Evolutionary conservation across 2,888 invertebrate species (phyloP).

Genomic region (Baronia brevicornis): DNA sequence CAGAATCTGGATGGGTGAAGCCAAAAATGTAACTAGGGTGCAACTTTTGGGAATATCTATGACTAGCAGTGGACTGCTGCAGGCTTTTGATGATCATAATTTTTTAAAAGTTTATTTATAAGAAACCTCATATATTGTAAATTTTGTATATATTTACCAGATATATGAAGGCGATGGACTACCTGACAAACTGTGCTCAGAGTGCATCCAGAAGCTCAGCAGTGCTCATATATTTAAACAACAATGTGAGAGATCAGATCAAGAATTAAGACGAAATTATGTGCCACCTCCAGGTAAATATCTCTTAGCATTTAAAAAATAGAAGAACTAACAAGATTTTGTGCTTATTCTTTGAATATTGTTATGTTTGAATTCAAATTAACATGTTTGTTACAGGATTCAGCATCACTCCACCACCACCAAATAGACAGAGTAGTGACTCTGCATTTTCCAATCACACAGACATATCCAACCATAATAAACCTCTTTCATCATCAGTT

Average conservation of each 20-base stretch:
- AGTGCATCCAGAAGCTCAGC: slow-evolving; percentile 68
- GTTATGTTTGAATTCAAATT: not conserved
- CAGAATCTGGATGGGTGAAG: too few relatives aligned
- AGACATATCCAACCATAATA: slow-evolving; percentile 47
- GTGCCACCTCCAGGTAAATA: slow-evolving; percentile 57
- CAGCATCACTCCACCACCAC: slow-evolving; percentile 46
- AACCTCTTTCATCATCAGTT: slow-evolving; percentile 34
- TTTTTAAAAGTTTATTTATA: too few relatives aligned
- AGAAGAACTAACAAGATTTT: too few relatives aligned
- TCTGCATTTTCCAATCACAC: slow-evolving; percentile 65
- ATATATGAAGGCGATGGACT: slow-evolving; percentile 67
- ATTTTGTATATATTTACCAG: slow-evolving; percentile 30
- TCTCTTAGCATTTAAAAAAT: too few relatives aligned
- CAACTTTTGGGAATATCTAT: too few relatives aligned
- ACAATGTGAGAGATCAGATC: slow-evolving; percentile 67
- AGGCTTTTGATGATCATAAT: too few relatives aligned
- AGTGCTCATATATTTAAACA: slow-evolving; percentile 70
- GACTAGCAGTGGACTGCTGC: too few relatives aligned
- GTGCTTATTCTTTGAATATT: not conserved
- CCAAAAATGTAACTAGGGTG: too few relatives aligned
- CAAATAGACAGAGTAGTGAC: slow-evolving; percentile 64
- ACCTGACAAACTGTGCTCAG: slow-evolving; percentile 67
- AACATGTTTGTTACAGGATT: slow-evolving; percentile 40
- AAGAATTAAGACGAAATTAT: slow-evolving; percentile 63
- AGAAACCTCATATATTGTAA: slow-evolving; percentile 1